A percentile compares a stretch with the other conserved stretches of the same genome.
Conservation (phyloP, 2,113 vertebrate species). For the Halcyon senegalensis region DNA sequence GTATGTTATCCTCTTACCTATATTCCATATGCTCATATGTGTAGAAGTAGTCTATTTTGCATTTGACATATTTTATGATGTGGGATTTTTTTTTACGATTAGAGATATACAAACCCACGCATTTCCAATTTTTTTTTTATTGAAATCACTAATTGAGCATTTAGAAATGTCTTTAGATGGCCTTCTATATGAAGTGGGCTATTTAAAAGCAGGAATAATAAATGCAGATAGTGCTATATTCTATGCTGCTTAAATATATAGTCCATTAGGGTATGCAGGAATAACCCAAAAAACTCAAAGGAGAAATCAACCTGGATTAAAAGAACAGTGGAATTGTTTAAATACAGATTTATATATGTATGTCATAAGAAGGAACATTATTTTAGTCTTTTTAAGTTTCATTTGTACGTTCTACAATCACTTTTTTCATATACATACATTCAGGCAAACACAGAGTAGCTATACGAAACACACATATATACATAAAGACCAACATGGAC, state of each 20-base stretch:
- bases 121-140: background rate
- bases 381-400: background rate
- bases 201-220: slow-evolving; percentile 35
- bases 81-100: background rate
- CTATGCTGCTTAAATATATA: background rate
- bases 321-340: background rate
- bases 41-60: background rate
- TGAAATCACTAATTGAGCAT: background rate
- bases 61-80: background rate
- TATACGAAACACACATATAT: background rate
- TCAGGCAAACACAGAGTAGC: background rate
- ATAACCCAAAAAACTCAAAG: background rate
- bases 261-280: background rate
- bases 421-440: background rate
- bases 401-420: background rate
- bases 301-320: background rate
- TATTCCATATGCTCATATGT: background rate
- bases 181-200: background rate
- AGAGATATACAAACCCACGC: background rate
- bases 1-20: background rate
- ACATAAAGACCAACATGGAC: background rate
- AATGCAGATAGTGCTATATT: background rate
- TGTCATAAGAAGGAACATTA: background rate
- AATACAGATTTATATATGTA: background rate
- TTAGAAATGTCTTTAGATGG: background rate